Evolutionary conservation across 2,113 vertebrate genomes (phyloP).

Genomic region (Siniperca chuatsi): DNA sequence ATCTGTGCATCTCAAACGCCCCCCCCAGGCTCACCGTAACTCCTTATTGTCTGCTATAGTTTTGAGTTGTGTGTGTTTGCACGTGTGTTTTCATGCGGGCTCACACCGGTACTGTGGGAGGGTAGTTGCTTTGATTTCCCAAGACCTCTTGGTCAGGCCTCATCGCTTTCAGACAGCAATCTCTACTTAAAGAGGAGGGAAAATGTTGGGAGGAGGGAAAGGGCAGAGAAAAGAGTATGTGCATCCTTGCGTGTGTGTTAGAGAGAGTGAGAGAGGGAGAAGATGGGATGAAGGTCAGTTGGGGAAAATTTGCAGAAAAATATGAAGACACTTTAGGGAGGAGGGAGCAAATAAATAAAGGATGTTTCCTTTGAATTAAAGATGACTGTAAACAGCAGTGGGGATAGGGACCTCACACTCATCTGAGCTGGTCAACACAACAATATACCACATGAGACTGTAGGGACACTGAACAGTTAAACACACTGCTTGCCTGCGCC

Average conservation of each 20-base stretch:
- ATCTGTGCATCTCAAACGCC: constrained; percentile 27
- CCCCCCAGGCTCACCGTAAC: constrained; percentile 19
- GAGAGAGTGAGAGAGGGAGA: constrained; percentile 4
- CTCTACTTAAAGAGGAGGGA: constrained; percentile 62
- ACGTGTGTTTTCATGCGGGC: constrained; percentile 34
- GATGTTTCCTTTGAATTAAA: constrained; percentile 83
- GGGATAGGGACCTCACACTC: constrained; percentile 58
- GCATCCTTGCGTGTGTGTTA: constrained; percentile 21
- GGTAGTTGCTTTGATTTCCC: constrained; percentile 80
- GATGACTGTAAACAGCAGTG: constrained; percentile 76
- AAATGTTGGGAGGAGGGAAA: constrained; percentile 31
- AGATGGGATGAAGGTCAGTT: constrained; percentile 49
- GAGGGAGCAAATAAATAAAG: constrained; percentile 78
- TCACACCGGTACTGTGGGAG: constrained; percentile 48
- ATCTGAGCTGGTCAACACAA: constrained; percentile 45
- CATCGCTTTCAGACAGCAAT: constrained; percentile 73
- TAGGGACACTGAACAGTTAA: constrained; percentile 13
- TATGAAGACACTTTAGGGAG: constrained; percentile 62
- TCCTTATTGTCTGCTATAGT: constrained; percentile 42
- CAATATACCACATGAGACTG: constrained; percentile 16
- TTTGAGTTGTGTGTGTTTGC: constrained; percentile 34
- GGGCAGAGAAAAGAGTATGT: constrained; percentile 30
- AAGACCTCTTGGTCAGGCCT: constrained; percentile 75
- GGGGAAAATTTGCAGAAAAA: constrained; percentile 61
- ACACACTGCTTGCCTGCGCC: not conserved